Evolutionary conservation across 2,888 invertebrate species (phyloP), one percentile per base, ranked within the genome.

Genomic region (Morpho deidamia): DNA sequence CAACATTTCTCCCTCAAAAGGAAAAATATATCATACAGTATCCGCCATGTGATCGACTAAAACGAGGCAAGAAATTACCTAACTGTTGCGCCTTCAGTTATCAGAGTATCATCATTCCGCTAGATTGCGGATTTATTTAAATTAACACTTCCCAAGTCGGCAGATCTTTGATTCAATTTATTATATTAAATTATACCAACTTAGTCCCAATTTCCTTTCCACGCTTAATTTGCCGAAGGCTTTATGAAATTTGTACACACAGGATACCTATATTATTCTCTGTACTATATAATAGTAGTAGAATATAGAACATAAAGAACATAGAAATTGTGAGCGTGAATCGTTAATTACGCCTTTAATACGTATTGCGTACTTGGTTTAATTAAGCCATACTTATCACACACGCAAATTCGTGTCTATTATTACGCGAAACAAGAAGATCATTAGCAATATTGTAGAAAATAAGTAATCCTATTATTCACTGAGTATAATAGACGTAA

Each of bases 31-130:
- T 8, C 11, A 11, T 37, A 38, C 12, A 41, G 11, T 44, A 33
- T 5, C 23, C 23, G 38, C 8, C 38, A 8, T 14, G 34, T 40
- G 48, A 53, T 47, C 35, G 37, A 42, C 47, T 44, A 43, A 44
- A 42, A 60, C 59, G 65, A 62, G 65, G 56, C 53, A 57, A 65
- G 68, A 71, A 73, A 80, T 72, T 68, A 73, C 72, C 78, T 72
- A 83, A 78, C 83, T 83, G 84, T 84, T 84, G 84, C 84, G 76
- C 66, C 66, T 65, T 60, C 66, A 72, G 68, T 56, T 23, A 23
- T 63, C 60, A 67, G 44, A 41, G 60, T 61, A 61, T 66, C 64
- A 68, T 66, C 63, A 69, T 66, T 64, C 66, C 64, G 51, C 61
- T 58, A 71, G 69, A 75, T 73, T 68, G 71, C 65, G 67, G 65